Evolutionary conservation across 2,888 invertebrate species (phyloP).

Genomic region (Argyresthia goedartella): DNA sequence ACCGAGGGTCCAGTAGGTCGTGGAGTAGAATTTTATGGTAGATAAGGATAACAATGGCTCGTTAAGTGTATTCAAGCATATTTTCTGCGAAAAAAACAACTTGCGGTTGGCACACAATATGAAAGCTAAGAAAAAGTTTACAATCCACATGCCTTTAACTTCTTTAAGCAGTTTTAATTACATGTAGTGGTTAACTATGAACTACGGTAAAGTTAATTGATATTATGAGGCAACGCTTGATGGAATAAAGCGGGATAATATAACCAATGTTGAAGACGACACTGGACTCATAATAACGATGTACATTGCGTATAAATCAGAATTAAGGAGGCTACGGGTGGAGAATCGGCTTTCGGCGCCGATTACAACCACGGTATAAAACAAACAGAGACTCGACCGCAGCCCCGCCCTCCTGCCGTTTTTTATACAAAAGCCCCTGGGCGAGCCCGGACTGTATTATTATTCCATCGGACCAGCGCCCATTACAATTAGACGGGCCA

Average conservation of each 20-base stretch:
- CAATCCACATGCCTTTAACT: background rate
- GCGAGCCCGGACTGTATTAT: conserved; percentile 24
- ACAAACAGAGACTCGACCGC: conserved; percentile 45
- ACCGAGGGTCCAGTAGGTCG: conserved; percentile 11
- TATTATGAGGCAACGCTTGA: conserved; percentile 49
- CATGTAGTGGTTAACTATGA: conserved; percentile 24
- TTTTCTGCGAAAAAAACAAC: conserved; percentile 15
- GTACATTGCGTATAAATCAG: conserved; percentile 59
- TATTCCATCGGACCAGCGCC: conserved; percentile 35
- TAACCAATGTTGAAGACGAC: conserved; percentile 34
- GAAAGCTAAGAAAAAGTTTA: background rate
- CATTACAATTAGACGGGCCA: conserved; percentile 38
- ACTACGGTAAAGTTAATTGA: conserved; percentile 57
- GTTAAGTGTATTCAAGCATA: conserved; percentile 16
- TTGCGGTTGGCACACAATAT: background rate
- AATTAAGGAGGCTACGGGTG: conserved; percentile 52
- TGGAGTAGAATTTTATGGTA: conserved; percentile 24
- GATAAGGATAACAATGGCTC: conserved; percentile 32
- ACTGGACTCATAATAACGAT: conserved; percentile 52
- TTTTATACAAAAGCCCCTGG: conserved; percentile 30
- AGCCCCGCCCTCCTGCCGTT: conserved; percentile 24
- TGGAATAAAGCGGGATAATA: conserved; percentile 29
- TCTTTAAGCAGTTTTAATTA: conserved; percentile 2
- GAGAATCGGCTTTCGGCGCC: conserved; percentile 46
- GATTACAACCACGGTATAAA: conserved; percentile 52